Base-by-base conservation (phyloP, 2,797 vertebrate genomes). In the Xyrichtys novacula region DNA sequence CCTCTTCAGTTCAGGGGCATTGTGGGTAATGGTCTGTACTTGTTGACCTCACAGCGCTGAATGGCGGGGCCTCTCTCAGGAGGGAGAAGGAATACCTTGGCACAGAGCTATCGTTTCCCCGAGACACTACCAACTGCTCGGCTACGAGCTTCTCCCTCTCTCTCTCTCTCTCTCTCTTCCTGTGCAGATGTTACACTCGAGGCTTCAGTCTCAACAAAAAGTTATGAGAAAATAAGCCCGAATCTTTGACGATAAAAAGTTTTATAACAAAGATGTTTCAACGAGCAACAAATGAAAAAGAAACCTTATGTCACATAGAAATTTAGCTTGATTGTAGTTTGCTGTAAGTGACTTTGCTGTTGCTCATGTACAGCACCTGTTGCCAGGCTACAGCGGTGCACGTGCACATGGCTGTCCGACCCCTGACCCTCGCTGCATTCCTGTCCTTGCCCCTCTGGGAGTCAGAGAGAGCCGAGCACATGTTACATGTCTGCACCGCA, bases 21-120 rank as follows among this genome's bases (percentile, higher is more conserved):
- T 93, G 89, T 93, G 93, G 92, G 92, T 93, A 93, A 92, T 87
- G 87, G 86, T 84, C 88, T 91, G 93, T 88, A 94, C 94, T 94
- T 90, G 71, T 86, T 94, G 93, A 94, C 93, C 93, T 91, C 85
- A 49, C 78, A 70, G 88, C 31, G 86, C 85, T 88, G 88, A 91
- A 89, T 85, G 73, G 83, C 67, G 86, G 91, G 92, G 91, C 90
- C 90, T 90, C 89, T 91, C 85, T 88, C 74, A 89, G 88, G 86
- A 91, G 90, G 83, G 85, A 86, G 71, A 85, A 88, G 86, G 89
- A 92, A 90, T 90, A 92, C 84, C 86, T 90, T 91, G 87, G 89
- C 89, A 86, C 76, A 74, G 70, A 80, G 71, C 85, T 86, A 86
- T 86, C 80, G 79, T 84, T 92, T 89, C 81, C 84, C 80, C 19